These are phyloP conservation scores for Orthonychiurus folsomi DNA, from an alignment of 2,888 invertebrate genomes.

Conservation along the genomic window DNA sequence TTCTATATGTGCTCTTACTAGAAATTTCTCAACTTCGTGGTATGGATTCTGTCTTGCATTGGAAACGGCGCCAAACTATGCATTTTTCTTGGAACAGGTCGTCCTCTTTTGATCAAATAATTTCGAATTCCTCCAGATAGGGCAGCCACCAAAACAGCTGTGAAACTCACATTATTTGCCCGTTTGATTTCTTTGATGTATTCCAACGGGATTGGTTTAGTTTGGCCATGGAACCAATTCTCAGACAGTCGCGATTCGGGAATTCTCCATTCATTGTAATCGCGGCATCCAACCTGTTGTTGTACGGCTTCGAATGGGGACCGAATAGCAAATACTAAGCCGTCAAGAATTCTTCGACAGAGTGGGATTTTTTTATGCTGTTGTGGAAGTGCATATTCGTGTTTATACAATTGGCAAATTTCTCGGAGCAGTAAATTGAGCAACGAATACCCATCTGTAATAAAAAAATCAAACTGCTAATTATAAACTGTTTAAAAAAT, in stretches of 20 bases:
- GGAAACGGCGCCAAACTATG: slow-evolving; percentile 18
- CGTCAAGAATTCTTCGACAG: neutral
- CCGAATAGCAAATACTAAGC: slow-evolving; percentile 11
- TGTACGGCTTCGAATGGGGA: slow-evolving; percentile 15
- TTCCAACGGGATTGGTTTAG: slow-evolving; percentile 10
- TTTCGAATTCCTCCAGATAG: slow-evolving; percentile 19
- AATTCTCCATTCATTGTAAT: slow-evolving; percentile 17
- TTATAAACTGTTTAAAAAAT: too few relatives aligned
- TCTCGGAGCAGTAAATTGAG: slow-evolving; percentile 18
- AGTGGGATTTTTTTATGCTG: neutral
- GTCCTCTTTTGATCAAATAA: slow-evolving; percentile 15
- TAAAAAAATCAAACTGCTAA: too few relatives aligned
- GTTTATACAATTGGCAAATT: slow-evolving; percentile 8
- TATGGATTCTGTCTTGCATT: slow-evolving; percentile 16
- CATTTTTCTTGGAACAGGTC: slow-evolving; percentile 12
- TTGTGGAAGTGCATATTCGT: slow-evolving; percentile 6
- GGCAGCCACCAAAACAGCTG: slow-evolving; percentile 17
- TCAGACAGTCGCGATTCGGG: slow-evolving; percentile 10
- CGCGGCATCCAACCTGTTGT: slow-evolving; percentile 15
- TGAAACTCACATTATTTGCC: slow-evolving; percentile 17
- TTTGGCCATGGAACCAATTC: slow-evolving; percentile 9
- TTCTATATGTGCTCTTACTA: slow-evolving; percentile 12
- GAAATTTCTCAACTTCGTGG: slow-evolving; percentile 18
- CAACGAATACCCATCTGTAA: slow-evolving; percentile 18
- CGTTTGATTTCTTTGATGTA: slow-evolving; percentile 19